These are phyloP conservation scores for Quadroppia sp. DNA, from an alignment of 2,888 invertebrate species.

Conservation along the genomic window DNA sequence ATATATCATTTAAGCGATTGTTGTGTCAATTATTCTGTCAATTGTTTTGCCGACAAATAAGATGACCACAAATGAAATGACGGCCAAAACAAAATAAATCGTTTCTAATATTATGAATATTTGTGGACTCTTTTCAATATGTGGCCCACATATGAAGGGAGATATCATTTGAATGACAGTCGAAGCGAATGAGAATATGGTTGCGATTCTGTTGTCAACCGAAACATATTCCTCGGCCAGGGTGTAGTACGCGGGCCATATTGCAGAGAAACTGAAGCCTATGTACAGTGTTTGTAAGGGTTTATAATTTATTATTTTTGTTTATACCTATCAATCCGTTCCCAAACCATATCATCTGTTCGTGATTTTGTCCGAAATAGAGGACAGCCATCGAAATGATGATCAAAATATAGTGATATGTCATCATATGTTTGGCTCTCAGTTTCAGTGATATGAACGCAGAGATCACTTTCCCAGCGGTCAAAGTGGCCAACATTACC, in stretches of 20 bases:
- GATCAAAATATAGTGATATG: background rate
- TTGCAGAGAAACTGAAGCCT: conserved; percentile 30
- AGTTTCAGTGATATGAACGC: background rate
- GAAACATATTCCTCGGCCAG: conserved; percentile 13
- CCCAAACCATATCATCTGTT: background rate
- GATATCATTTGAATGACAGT: background rate
- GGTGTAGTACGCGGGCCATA: conserved; percentile 17
- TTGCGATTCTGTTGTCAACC: background rate
- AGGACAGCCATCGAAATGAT: background rate
- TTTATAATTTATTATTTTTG: no score
- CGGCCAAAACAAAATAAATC: background rate
- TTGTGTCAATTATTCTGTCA: no score
- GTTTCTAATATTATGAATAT: background rate
- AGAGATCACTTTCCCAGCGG: no score
- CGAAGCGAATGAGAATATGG: background rate
- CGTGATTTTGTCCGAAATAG: background rate
- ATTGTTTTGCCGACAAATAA: background rate
- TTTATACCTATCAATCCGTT: background rate
- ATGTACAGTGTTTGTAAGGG: no score
- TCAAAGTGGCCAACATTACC: no score
- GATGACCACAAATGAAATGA: background rate
- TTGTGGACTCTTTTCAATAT: background rate
- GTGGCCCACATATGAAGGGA: background rate
- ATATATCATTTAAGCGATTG: no score
- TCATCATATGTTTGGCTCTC: background rate